Evolutionary conservation across 2,888 invertebrate genomes (phyloP).

Genomic region (Pseudococcus longispinus): DNA sequence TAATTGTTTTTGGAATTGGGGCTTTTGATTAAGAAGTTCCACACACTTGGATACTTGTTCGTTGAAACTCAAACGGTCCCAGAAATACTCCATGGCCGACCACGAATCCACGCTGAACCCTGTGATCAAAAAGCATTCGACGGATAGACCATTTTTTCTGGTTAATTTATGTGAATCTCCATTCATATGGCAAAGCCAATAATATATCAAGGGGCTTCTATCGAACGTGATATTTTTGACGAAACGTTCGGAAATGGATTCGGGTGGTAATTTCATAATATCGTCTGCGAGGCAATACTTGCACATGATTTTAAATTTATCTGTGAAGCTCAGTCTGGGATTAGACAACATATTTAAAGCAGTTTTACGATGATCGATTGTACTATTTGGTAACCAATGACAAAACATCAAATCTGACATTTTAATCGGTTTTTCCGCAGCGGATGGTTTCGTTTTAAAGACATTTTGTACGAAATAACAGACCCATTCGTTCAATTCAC

Average conservation of each 20-base stretch:
- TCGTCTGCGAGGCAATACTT: background rate
- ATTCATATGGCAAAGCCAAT: background rate
- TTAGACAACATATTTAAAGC: background rate
- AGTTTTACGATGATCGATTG: background rate
- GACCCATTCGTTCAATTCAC: background rate
- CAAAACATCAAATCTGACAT: background rate
- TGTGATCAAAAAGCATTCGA: background rate
- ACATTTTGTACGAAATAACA: background rate
- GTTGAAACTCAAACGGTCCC: background rate
- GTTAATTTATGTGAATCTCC: too few species aligned
- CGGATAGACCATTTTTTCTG: background rate
- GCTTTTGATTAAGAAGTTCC: background rate
- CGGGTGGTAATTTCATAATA: background rate
- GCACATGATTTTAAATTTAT: background rate
- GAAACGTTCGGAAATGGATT: background rate
- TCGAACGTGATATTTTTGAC: background rate
- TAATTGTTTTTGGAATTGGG: background rate
- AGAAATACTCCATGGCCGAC: too few species aligned
- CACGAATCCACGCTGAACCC: background rate
- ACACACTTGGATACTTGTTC: background rate
- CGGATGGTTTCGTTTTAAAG: background rate
- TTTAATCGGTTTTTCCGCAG: background rate
- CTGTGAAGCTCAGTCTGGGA: background rate
- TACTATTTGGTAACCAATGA: background rate
- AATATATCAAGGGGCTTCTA: background rate